A percentile compares a stretch with the other conserved stretches of the same genome.
Conservation (phyloP, 2,113 vertebrate genomes). For the Melanotaenia duboulayi region DNA sequence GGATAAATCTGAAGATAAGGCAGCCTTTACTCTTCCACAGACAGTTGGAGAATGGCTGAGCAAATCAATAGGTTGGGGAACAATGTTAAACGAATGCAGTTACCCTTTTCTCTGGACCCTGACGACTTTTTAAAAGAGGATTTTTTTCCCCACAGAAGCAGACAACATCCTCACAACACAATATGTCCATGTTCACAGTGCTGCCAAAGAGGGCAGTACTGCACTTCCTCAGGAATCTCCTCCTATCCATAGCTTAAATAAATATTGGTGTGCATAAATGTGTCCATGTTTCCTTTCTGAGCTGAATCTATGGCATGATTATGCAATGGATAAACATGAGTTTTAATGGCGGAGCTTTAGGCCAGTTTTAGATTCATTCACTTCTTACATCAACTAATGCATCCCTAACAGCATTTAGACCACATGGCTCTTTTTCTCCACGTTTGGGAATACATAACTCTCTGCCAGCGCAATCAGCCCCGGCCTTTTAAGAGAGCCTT, state of each 20-base stretch:
- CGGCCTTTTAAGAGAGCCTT: constrained; percentile 58
- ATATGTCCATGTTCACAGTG: constrained; percentile 14
- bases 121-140: constrained; percentile 39
- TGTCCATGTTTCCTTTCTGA: neutral
- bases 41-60: constrained; percentile 49
- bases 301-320: neutral
- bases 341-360: neutral
- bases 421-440: constrained; percentile 29
- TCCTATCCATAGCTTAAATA: neutral
- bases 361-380: constrained; percentile 21
- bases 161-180: constrained; percentile 22
- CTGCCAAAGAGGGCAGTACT: constrained; percentile 65
- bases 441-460: constrained; percentile 51
- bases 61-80: constrained; percentile 67
- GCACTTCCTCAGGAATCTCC: constrained; percentile 28
- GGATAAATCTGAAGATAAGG: constrained; percentile 46
- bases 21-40: constrained; percentile 43
- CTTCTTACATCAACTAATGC: constrained; percentile 29
- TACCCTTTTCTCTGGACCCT: constrained; percentile 43
- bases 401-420: constrained; percentile 30
- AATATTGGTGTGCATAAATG: neutral
- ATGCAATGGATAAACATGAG: constrained; percentile 11
- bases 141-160: constrained; percentile 23
- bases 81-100: constrained; percentile 55
- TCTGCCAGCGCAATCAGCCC: constrained; percentile 56